Base-by-base conservation (phyloP, 2,113 vertebrate species). In the Mugil cephalus region DNA sequence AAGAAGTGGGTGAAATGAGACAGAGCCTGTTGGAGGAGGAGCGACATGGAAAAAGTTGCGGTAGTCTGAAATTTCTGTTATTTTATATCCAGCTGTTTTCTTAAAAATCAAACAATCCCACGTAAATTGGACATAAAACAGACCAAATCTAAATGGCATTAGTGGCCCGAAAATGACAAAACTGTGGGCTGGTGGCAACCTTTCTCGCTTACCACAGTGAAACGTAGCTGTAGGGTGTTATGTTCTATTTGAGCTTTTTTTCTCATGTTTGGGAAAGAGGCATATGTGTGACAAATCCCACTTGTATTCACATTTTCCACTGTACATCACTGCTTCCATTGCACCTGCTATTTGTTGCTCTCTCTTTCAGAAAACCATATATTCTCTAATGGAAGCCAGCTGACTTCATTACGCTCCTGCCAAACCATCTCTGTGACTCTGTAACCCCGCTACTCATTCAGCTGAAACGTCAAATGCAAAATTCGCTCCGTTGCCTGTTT, bases 381-480 rank as follows among this genome's bases (percentile, higher is more conserved):
- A 40, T 19, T 68, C 73, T 34, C 55, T 38, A 38, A 74, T 35
- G 53, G 69, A 62, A 46, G 63, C 56, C 65, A 70, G 63, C 67
- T 68, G 74, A 83, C 74, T 84, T 84, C 69, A 76, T 84, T 82
- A 81, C 64, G 30, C 64, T 69, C 19, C 52, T 66, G 77, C 66
- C 80, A 88, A 76, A 78, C 69, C 64, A 73, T 85, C 74, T 39
- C 42, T 74, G 52, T 56, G 69, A 82, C 55, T 84, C 53, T 74
- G 60, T 35, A 64, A 72, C 83, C 70, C 75, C 55, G 73, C 56
- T 13, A 72, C 45, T 67, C 77, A 71, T 66, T 88, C 74, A 80
- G 9, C 67, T 76, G 79, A 85, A 83, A 83, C 56, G 34, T 85
- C 82, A 76, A 74, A 74, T 77, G 47, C 73, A 30, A 30, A 30